These are phyloP conservation scores for Anthopleura sola DNA, from an alignment of 64 coral and sea anemone species.

Conservation along the genomic window DNA sequence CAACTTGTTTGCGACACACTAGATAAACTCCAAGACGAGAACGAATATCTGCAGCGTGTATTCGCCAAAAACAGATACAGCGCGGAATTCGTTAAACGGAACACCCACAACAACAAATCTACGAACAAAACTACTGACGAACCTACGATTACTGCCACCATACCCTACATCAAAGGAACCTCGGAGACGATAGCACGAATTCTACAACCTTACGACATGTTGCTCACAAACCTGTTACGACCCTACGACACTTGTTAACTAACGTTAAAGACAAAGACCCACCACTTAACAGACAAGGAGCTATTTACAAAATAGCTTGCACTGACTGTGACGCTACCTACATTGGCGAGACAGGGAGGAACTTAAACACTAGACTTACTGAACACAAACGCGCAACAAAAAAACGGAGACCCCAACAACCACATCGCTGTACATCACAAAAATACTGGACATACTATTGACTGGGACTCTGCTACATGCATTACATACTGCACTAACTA, in stretches of 20 bases:
- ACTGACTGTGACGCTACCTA: not conserved
- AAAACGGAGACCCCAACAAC: too few relatives aligned
- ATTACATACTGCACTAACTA: too few relatives aligned
- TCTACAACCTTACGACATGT: not conserved
- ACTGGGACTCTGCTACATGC: not conserved
- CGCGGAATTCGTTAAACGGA: not conserved
- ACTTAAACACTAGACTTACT: too few relatives aligned
- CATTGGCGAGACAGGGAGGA: not conserved
- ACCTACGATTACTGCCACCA: not conserved
- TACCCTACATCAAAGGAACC: not conserved
- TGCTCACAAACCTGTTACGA: not conserved
- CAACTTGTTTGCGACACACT: slow-evolving; percentile 57
- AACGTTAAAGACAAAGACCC: not conserved
- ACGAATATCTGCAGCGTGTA: not conserved
- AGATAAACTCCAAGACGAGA: slow-evolving; percentile 26
- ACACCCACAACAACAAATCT: not conserved
- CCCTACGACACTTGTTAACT: not conserved
- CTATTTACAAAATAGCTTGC: slow-evolving; percentile 19
- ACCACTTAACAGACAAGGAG: slow-evolving; percentile 8
- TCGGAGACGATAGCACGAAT: not conserved
- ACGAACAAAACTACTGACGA: not conserved
- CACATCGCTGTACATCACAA: too few relatives aligned
- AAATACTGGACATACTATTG: not conserved
- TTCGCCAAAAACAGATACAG: not conserved
- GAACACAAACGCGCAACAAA: too few relatives aligned